These are phyloP conservation scores for Plagodis pulveraria DNA, from an alignment of 2,888 invertebrate species.

Conservation along the genomic window DNA sequence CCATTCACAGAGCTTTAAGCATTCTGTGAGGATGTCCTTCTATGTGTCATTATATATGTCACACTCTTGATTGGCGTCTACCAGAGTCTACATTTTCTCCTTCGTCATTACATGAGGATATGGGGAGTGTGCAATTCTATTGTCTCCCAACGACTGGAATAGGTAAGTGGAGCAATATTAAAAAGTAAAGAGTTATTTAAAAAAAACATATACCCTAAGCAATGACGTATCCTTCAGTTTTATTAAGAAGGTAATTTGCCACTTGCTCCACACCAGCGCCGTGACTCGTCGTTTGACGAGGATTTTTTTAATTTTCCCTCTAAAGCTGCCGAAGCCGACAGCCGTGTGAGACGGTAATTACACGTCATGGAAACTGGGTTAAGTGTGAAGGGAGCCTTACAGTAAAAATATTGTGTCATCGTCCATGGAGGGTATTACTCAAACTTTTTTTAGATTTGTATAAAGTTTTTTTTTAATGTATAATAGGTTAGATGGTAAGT, in stretches of 20 bases:
- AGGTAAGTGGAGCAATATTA: too few species aligned
- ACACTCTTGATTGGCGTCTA: too few species aligned
- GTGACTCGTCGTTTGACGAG: constrained; percentile 50
- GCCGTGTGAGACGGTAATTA: constrained; percentile 47
- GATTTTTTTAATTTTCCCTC: constrained; percentile 50
- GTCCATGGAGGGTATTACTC: constrained; percentile 14
- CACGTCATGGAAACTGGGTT: constrained; percentile 40
- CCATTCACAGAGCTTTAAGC: too few species aligned
- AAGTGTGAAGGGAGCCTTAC: constrained; percentile 37
- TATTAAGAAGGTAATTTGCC: constrained; percentile 48
- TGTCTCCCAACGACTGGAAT: too few species aligned
- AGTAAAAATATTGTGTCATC: constrained; percentile 28
- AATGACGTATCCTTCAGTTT: constrained; percentile 41
- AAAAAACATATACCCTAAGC: constrained; percentile 9
- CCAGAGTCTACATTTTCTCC: too few species aligned
- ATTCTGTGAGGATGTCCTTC: too few species aligned
- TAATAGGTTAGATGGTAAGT: too few species aligned
- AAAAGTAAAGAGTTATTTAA: too few species aligned
- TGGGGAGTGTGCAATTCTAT: too few species aligned
- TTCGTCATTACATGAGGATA: too few species aligned
- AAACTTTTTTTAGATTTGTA: neutral
- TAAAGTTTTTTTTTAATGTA: too few species aligned
- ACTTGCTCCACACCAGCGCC: constrained; percentile 30
- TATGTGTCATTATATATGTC: too few species aligned
- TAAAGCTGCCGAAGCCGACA: constrained; percentile 36